phyloP scores from a whole-genome alignment of 2,113 vertebrate genomes.

The Probosciger aterrimus region DNA sequence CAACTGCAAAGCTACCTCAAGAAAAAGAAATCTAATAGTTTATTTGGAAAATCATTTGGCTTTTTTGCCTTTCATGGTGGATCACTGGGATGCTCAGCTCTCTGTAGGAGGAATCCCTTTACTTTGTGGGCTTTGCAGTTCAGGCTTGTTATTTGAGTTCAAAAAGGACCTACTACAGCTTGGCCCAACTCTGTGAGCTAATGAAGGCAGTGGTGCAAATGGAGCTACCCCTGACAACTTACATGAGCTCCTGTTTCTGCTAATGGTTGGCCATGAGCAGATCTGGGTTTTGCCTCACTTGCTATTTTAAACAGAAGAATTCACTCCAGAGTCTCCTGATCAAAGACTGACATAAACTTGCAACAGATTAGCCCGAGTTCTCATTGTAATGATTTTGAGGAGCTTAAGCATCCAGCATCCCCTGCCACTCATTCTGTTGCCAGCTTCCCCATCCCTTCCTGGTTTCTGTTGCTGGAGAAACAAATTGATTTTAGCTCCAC shows the following conservation, averaged over 20 bases:
- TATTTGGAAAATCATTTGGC: background rate
- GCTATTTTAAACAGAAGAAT: background rate
- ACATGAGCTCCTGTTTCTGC: background rate
- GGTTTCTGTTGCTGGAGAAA: background rate
- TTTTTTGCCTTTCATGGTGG: background rate
- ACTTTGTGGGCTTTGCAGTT: background rate
- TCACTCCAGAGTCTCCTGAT: background rate
- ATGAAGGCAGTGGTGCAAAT: background rate
- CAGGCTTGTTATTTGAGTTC: background rate
- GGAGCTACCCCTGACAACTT: background rate
- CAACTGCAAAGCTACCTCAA: background rate
- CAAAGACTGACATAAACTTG: background rate
- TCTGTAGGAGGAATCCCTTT: background rate
- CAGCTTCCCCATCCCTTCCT: background rate
- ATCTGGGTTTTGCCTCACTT: background rate
- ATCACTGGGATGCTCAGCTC: background rate
- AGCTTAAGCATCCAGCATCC: background rate
- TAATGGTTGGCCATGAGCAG: rapidly evolving
- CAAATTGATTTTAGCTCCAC: background rate
- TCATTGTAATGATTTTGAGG: background rate
- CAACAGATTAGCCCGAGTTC: background rate
- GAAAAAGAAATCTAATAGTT: background rate
- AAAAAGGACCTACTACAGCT: background rate
- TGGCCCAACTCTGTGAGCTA: background rate
- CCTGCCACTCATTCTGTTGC: background rate